Percentiles rank a stretch among this genome's conserved stretches.
These are phyloP conservation scores for Nerophis ophidion DNA, from an alignment of 2,113 vertebrate species.

Conservation along the genomic window DNA sequence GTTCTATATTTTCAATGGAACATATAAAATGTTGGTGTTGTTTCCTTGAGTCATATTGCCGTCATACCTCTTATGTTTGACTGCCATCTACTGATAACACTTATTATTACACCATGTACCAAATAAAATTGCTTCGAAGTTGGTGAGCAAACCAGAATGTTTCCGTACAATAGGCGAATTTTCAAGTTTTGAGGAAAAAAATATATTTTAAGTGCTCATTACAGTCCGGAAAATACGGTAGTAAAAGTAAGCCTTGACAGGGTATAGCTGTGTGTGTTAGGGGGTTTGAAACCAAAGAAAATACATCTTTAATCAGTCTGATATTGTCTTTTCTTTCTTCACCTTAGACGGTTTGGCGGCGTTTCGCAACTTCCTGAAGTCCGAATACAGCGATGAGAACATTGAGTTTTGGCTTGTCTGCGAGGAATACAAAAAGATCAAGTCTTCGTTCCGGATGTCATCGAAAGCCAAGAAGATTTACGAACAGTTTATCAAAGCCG, in stretches of 20 bases:
- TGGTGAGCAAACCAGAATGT: too few species aligned
- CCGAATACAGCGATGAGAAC: constrained; percentile 79
- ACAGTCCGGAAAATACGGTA: not conserved
- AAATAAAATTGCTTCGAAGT: too few species aligned
- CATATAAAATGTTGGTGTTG: too few species aligned
- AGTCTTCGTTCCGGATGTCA: constrained; percentile 67
- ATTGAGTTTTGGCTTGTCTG: constrained; percentile 79
- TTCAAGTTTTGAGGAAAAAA: too few species aligned
- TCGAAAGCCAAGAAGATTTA: constrained; percentile 74
- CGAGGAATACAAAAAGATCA: constrained; percentile 76
- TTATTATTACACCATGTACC: too few species aligned
- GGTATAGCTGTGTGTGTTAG: not conserved
- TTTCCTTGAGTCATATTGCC: too few species aligned
- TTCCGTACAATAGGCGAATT: too few species aligned
- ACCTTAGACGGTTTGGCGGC: constrained; percentile 70
- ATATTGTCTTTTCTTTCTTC: constrained; percentile 16
- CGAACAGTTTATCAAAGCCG: constrained; percentile 72
- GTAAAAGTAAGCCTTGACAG: constrained; percentile 4
- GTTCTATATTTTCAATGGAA: too few species aligned
- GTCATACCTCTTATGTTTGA: too few species aligned
- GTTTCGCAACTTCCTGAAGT: constrained; percentile 74
- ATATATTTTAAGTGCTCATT: too few species aligned
- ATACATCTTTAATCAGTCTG: too few species aligned
- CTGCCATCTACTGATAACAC: too few species aligned
- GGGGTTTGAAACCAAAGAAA: not conserved